Percentiles rank a stretch among this genome's conserved stretches.
Evolutionary conservation across 2,888 invertebrate species (phyloP).

Genomic region (Emmelina monodactyla): DNA sequence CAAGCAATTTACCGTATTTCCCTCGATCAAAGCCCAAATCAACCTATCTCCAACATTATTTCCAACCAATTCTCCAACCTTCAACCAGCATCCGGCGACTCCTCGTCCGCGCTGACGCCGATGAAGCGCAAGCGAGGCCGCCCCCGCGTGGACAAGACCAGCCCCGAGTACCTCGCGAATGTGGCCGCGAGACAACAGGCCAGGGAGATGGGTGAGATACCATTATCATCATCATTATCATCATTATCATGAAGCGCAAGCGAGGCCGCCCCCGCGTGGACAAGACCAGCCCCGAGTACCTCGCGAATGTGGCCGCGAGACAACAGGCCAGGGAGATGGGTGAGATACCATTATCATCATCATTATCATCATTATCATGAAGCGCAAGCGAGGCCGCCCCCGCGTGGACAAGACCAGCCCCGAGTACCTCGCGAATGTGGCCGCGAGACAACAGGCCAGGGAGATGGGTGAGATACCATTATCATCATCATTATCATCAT

Average conservation of each 20-base stretch:
- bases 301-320: constrained; percentile 40
- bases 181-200: constrained; percentile 50
- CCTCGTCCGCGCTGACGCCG: constrained; percentile 29
- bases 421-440: constrained; percentile 46
- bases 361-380: no score
- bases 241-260: constrained; percentile 33
- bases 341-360: no score
- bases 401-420: constrained; percentile 52
- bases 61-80: no score
- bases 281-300: constrained; percentile 51
- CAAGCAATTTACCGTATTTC: no score
- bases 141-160: constrained; percentile 50
- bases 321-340: constrained; percentile 43
- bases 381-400: constrained; percentile 44
- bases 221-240: no score
- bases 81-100: no score
- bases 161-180: constrained; percentile 50
- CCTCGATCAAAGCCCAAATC: no score
- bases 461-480: constrained; percentile 35
- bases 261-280: constrained; percentile 50
- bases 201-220: constrained; percentile 30
- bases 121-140: constrained; percentile 41
- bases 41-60: no score
- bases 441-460: constrained; percentile 46
- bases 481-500: no score